Evolutionary conservation across 2,888 invertebrate genomes (phyloP).

Genomic region (Philopedon plagiatum): DNA sequence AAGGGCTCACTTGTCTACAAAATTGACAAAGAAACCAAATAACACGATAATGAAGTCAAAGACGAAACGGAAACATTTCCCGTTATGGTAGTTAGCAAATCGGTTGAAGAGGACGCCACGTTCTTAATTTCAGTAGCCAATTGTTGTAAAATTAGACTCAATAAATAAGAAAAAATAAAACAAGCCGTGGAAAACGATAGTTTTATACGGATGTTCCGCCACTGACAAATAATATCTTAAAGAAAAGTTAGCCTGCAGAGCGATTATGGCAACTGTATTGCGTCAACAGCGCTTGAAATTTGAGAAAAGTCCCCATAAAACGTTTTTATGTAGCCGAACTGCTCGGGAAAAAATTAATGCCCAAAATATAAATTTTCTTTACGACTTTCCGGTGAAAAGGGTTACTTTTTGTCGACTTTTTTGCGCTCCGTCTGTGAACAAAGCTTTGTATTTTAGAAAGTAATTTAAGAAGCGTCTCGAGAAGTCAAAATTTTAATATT

Average conservation of each 20-base stretch:
- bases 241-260: conserved; percentile 24
- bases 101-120: too few species aligned
- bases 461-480: conserved; percentile 14
- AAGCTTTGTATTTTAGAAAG: conserved; percentile 14
- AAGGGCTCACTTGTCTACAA: too few species aligned
- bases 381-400: conserved; percentile 49
- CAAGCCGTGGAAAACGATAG: too few species aligned
- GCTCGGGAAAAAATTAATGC: conserved; percentile 46
- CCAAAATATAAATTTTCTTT: conserved; percentile 49
- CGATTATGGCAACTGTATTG: conserved; percentile 41
- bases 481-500: conserved; percentile 21
- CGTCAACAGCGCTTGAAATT: conserved; percentile 50
- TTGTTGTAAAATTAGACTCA: too few species aligned
- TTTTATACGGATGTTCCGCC: background rate
- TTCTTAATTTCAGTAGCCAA: too few species aligned
- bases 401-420: conserved; percentile 42
- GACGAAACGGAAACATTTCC: too few species aligned
- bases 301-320: conserved; percentile 48
- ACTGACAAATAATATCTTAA: conserved; percentile 11
- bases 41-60: too few species aligned
- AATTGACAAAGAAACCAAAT: too few species aligned
- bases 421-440: conserved; percentile 39
- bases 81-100: too few species aligned
- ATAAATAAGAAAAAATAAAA: too few species aligned
- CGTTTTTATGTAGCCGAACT: conserved; percentile 42